phyloP scores from a whole-genome alignment of 2,888 invertebrate genomes.

The Pterobdella sp. region DNA sequence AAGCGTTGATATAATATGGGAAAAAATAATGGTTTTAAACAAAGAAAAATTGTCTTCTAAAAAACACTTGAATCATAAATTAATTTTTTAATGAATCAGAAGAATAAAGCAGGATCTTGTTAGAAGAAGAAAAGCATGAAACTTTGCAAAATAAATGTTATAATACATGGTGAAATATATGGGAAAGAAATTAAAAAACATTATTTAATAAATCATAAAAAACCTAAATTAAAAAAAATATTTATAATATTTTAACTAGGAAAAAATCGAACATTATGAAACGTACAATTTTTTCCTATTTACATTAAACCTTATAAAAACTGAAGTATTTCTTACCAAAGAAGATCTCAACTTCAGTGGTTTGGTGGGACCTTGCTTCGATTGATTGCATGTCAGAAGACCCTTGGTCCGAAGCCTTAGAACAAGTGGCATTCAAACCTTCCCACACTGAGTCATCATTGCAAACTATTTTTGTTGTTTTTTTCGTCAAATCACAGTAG shows the following conservation, averaged over 20 bases:
- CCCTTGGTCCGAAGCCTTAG: not conserved
- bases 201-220: too few species aligned
- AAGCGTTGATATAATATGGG: not conserved
- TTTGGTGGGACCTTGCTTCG: not conserved
- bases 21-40: too few species aligned
- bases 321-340: not conserved
- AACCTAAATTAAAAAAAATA: too few species aligned
- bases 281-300: too few species aligned
- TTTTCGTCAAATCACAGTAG: not conserved
- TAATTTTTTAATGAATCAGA: not conserved
- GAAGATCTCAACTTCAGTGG: slow-evolving; percentile 6
- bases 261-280: too few species aligned
- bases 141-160: not conserved
- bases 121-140: not conserved
- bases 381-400: slow-evolving; percentile 1
- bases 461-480: not conserved
- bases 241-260: too few species aligned
- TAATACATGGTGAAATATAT: not conserved
- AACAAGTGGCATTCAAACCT: slow-evolving; percentile 5
- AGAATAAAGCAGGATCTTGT: not conserved
- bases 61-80: not conserved
- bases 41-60: too few species aligned
- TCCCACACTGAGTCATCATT: not conserved
- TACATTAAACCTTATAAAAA: too few species aligned
- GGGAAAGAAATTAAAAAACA: too few species aligned